phyloP scores from a whole-genome alignment of 2,113 vertebrate genomes.

The Scophthalmus maximus region DNA sequence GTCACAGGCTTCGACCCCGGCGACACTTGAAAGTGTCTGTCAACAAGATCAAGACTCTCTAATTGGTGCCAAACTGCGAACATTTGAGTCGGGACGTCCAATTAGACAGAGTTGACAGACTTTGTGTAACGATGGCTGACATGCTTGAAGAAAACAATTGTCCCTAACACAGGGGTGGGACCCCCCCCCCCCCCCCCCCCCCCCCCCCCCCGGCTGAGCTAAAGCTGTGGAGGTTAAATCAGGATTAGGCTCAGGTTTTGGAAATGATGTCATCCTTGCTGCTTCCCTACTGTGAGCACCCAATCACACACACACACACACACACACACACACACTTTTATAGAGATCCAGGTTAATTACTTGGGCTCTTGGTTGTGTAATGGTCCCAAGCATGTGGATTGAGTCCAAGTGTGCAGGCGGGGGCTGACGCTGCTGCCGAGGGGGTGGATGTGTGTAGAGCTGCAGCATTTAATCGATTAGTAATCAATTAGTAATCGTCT shows the following conservation, averaged over 20 bases:
- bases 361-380: slow-evolving; percentile 61
- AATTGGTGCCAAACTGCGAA: neutral
- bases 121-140: neutral
- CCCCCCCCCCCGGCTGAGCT: neutral
- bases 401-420: slow-evolving; percentile 50
- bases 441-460: too few species aligned
- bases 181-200: neutral
- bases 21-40: neutral
- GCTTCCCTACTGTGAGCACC: slow-evolving; percentile 18
- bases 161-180: too few species aligned
- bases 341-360: slow-evolving; percentile 63
- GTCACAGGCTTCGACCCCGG: slow-evolving; percentile 2
- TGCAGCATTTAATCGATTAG: too few species aligned
- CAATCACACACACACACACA: slow-evolving; percentile 30
- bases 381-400: slow-evolving; percentile 47
- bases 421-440: slow-evolving; percentile 24
- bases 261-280: slow-evolving; percentile 67
- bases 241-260: slow-evolving; percentile 60
- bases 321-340: slow-evolving; percentile 32
- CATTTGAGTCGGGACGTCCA: too few species aligned
- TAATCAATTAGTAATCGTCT: too few species aligned
- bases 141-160: neutral
- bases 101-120: too few species aligned
- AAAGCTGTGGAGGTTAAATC: slow-evolving; percentile 51
- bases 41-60: neutral